These are phyloP conservation scores for Cylloceria caligata DNA, from an alignment of 2,888 invertebrate species.

Conservation along the genomic window DNA sequence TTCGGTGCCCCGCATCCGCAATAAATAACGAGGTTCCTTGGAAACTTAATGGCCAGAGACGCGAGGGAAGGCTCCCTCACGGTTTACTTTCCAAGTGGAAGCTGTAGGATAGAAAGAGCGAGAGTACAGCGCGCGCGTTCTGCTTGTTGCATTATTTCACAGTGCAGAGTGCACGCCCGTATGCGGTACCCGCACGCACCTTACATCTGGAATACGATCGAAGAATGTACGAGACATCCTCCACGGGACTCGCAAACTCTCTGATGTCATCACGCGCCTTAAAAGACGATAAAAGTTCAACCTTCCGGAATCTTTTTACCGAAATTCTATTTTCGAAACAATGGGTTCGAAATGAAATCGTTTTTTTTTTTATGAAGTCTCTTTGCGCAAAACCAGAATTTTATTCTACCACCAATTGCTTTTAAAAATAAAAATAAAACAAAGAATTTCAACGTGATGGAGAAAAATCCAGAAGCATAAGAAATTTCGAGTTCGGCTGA, in stretches of 20 bases:
- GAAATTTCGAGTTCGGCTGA: conserved; percentile 28
- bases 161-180: conserved; percentile 47
- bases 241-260: conserved; percentile 31
- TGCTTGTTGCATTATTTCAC: conserved; percentile 43
- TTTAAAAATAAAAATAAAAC: neutral
- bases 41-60: conserved; percentile 65
- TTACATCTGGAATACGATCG: conserved; percentile 67
- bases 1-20: conserved; percentile 57
- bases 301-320: conserved; percentile 20
- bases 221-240: conserved; percentile 51
- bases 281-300: conserved; percentile 53
- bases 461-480: conserved; percentile 51
- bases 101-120: conserved; percentile 13
- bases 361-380: neutral
- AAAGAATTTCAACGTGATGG: neutral
- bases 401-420: neutral
- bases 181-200: conserved; percentile 57
- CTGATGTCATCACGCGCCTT: conserved; percentile 51
- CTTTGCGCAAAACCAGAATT: neutral
- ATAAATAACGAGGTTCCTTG: conserved; percentile 67
- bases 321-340: conserved; percentile 4
- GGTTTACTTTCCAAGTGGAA: conserved; percentile 37
- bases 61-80: conserved; percentile 25
- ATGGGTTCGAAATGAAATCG: neutral
- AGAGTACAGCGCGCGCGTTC: conserved; percentile 36